phyloP scores from a whole-genome alignment of 2,888 invertebrate species.

The Atethmia centrago region DNA sequence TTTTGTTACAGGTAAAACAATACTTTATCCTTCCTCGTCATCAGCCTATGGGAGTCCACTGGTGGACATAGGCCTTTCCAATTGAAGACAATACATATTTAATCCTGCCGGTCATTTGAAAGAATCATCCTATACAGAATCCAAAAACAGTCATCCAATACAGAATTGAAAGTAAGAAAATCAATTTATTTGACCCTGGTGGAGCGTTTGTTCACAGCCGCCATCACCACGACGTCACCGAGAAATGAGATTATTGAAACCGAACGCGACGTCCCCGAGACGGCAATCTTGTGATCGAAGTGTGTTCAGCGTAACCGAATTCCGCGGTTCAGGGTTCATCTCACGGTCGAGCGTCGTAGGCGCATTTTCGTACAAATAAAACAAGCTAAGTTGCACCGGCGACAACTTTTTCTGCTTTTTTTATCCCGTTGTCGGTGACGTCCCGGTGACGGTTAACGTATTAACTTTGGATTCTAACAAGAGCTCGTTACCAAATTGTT shows the following conservation, averaged over 20 bases:
- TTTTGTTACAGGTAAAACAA: conserved; percentile 53
- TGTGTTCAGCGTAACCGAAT: neutral
- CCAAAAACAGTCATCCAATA: too few species aligned
- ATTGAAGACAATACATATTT: neutral
- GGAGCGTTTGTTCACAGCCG: too few species aligned
- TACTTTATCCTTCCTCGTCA: too few species aligned
- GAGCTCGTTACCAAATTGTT: neutral
- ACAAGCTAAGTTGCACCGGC: neutral
- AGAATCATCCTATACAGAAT: too few species aligned
- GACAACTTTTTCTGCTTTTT: neutral
- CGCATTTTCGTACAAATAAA: too few species aligned
- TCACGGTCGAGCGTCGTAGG: neutral
- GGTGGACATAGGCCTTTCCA: neutral
- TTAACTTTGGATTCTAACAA: neutral
- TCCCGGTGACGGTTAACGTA: neutral
- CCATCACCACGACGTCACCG: neutral
- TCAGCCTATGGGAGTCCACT: too few species aligned
- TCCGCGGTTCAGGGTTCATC: neutral
- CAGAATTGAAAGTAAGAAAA: neutral
- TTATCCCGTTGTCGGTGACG: neutral
- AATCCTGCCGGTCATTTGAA: neutral
- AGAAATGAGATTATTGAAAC: neutral
- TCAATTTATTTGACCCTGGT: too few species aligned
- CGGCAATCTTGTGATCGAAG: neutral
- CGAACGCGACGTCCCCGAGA: too few species aligned